Conservation (phyloP, 2,888 invertebrate genomes). For the Linyphia triangularis region DNA sequence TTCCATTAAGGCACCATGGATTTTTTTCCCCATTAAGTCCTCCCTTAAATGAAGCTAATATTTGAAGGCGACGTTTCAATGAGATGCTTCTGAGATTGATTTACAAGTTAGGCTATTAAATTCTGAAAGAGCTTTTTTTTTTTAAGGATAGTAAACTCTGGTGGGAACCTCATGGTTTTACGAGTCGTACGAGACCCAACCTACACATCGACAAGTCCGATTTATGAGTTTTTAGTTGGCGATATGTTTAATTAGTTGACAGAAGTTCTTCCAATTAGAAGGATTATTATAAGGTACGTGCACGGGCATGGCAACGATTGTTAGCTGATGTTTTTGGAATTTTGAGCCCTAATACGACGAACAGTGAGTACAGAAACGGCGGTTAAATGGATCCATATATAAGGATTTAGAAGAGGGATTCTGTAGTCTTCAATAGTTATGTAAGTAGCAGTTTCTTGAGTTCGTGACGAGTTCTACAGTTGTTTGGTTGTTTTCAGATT, state of each 20-base stretch:
- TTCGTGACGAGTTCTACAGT: too few species aligned
- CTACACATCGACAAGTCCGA: not conserved
- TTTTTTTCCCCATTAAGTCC: not conserved
- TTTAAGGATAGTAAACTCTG: not conserved
- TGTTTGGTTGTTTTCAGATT: too few species aligned
- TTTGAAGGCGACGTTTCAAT: constrained; percentile 17
- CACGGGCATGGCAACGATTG: not conserved
- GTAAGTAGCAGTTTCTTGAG: too few species aligned
- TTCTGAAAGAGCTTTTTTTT: constrained; percentile 1
- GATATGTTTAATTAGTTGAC: not conserved
- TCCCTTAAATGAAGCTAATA: not conserved
- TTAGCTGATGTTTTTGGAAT: too few species aligned
- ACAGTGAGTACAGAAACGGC: not conserved
- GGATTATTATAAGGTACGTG: not conserved
- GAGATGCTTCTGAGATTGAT: constrained; percentile 29
- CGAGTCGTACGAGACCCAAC: not conserved
- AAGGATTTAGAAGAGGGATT: not conserved
- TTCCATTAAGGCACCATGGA: not conserved
- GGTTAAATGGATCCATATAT: not conserved
- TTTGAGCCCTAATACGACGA: not conserved
- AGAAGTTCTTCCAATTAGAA: not conserved
- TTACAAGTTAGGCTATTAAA: constrained; percentile 47
- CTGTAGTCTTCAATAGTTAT: too few species aligned
- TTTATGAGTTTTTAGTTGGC: not conserved
- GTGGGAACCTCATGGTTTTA: not conserved